Conservation (phyloP, 2,888 invertebrate species). For the Eupsilia transversa region DNA sequence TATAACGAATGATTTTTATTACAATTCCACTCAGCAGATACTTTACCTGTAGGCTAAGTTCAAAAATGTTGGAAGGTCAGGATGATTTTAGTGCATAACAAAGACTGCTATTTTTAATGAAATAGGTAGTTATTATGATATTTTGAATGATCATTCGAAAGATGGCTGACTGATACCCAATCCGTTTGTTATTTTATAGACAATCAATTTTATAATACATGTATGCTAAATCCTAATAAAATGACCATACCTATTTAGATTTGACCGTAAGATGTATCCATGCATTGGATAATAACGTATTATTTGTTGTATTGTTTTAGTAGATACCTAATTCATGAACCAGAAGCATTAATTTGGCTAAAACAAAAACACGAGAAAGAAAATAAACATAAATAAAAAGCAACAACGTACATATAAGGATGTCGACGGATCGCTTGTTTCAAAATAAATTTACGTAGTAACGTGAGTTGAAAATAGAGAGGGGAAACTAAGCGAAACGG, state of each 20-base stretch:
- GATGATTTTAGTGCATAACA: neutral
- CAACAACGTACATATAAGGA: slow-evolving; percentile 67
- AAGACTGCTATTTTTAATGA: neutral
- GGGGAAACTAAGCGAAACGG: slow-evolving; percentile 88
- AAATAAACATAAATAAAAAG: slow-evolving; percentile 56
- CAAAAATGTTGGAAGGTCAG: neutral
- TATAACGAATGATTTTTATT: neutral
- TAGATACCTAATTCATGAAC: neutral
- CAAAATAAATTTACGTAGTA: slow-evolving; percentile 88
- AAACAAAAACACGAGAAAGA: slow-evolving; percentile 38
- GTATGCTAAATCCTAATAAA: neutral
- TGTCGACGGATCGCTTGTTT: slow-evolving; percentile 76
- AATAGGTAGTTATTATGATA: neutral
- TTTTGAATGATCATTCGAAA: neutral
- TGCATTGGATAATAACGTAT: neutral
- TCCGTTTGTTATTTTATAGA: neutral
- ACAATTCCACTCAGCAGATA: neutral
- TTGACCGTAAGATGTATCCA: neutral
- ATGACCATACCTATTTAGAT: neutral
- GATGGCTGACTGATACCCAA: neutral
- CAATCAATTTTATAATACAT: neutral
- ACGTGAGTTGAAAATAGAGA: slow-evolving; percentile 88
- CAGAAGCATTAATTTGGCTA: slow-evolving; percentile 15
- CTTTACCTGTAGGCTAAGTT: neutral
- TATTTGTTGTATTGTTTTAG: neutral